Conservation (phyloP, 2,888 invertebrate species). For the Pollenia griseotomentosa region DNA sequence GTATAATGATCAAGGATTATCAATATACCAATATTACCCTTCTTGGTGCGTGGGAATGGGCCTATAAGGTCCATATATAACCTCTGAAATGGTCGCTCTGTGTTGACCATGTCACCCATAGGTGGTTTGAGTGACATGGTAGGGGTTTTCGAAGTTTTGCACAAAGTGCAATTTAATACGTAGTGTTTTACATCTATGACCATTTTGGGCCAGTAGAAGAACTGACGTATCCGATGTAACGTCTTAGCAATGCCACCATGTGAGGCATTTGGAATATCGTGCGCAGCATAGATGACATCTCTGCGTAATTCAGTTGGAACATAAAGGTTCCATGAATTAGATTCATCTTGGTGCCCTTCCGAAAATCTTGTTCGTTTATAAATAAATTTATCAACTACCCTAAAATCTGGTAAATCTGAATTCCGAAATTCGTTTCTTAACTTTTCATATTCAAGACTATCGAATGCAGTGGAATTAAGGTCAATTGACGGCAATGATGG, state of each 20-base stretch:
- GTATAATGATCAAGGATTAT: slow-evolving; percentile 11
- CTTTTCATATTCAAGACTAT: not conserved
- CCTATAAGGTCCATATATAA: slow-evolving; percentile 20
- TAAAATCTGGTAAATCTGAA: not conserved
- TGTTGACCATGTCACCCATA: not conserved
- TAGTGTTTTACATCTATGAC: slow-evolving; percentile 1
- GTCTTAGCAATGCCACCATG: slow-evolving; percentile 9
- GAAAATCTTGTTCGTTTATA: not conserved
- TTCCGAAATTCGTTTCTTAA: not conserved
- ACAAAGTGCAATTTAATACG: not conserved
- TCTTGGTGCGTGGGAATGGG: not conserved
- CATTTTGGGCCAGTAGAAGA: slow-evolving; percentile 1
- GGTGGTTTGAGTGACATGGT: not conserved
- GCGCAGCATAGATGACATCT: not conserved
- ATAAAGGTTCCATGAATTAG: slow-evolving; percentile 1
- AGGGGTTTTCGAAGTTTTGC: slow-evolving; percentile 5
- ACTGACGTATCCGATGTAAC: not conserved
- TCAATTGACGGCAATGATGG: not conserved
- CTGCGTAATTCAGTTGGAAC: not conserved
- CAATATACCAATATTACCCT: not conserved
- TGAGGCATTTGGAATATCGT: not conserved
- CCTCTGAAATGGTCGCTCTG: slow-evolving; percentile 12
- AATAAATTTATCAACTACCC: slow-evolving; percentile 2
- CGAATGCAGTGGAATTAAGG: not conserved
- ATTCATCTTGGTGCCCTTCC: not conserved